Evolutionary conservation across 2,797 vertebrate species (phyloP), one percentile per base, ranked within the genome.

Genomic region (Galago senegalensis): DNA sequence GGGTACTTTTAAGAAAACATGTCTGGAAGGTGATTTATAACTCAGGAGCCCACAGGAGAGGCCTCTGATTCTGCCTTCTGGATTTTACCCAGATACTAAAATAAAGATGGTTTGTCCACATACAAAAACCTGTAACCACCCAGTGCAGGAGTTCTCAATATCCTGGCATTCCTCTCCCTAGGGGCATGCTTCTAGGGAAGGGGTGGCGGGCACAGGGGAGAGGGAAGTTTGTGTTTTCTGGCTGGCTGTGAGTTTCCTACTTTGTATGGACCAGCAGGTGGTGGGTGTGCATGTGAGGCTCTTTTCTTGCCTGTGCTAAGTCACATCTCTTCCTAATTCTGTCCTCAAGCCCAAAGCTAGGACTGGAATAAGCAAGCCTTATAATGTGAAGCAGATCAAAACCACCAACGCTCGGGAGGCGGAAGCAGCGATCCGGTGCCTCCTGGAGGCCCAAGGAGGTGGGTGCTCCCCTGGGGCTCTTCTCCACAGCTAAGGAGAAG

Each of bases 331-430:
- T 61, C 61, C 1, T 53, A 2, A 31, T 84, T 96, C 89, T 88
- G 89, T 89, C 79, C 96, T 82, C 67, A 53, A 99, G 99, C 98
- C 99, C 91, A 99, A 98, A 96, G 98, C 98, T 40, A 98, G 98
- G 91, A 99, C 98, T 69, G 99, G 99, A 72, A 99, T 99, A 95
- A 99, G 99, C 87, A 99, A 99, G 91, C 99, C 99, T 31, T 99
- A 99, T 79, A 99, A 99, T 0, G 99, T 99, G 75, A 99, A 98
- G 96, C 99, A 99, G 96, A 99, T 99, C 98, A 99, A 99, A 98
- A 99, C 99, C 5, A 98, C 98, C 76, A 99, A 98, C 10, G 98
- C 98, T 13, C 97, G 98, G 97, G 99, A 99, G 98, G 99, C 99
- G 1, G 98, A 99, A 96, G 98, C 98, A 95, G 98, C 99, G 0